Base-by-base conservation (phyloP, 2,113 vertebrate genomes). In the Mesocricetus auratus region DNA sequence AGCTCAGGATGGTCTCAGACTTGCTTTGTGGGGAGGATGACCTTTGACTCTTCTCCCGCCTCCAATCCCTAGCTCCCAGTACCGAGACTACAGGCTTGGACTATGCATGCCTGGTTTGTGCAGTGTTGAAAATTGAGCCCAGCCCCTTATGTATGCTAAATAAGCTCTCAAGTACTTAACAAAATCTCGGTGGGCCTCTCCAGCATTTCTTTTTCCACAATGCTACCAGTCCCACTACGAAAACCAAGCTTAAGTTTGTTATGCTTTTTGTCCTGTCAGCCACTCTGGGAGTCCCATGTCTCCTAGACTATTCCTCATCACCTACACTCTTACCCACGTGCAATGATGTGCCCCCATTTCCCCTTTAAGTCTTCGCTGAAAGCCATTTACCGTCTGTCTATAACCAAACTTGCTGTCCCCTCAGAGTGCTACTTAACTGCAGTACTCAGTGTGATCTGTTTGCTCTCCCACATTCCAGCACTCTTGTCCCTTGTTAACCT, bases 291-390 rank as follows among this genome's bases (percentile, higher is more conserved):
- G 74, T 42, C 12, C 22, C 5, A 0, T 0, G 31, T 74, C n/a
- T 90, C 42, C 69, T 15, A 50, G n/a, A 7, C 24, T 36, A 19
- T 36, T 22, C 15, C n/a, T 94, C 68, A 5, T 17, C 50, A 71
- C 17, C 50, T 39, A 31, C 60, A 62, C 85, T 22, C 22, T 45
- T 22, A 39, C 17, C 29, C 60, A 26, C 4, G 0, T 19, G 31
- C 4, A 36, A 16, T 5, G 1, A 1, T 5, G 21, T 24, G 2
- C 19, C 42, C 9, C 16, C 26, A 7, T 60, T 39, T 81, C 9
- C 16, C 31, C 12, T 47, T 50, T 26, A n/a, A 36, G 21, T 8
- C 29, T 85, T 68, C n/a, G 47, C 21, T 56, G 26, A 50, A 78
- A 47, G 71, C 12, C 69, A 78, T 68, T 86, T 69, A 33, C 33